Evolutionary conservation across 1,140 invertebrate species (phyloP).

Genomic region (Pararge aegeria): DNA sequence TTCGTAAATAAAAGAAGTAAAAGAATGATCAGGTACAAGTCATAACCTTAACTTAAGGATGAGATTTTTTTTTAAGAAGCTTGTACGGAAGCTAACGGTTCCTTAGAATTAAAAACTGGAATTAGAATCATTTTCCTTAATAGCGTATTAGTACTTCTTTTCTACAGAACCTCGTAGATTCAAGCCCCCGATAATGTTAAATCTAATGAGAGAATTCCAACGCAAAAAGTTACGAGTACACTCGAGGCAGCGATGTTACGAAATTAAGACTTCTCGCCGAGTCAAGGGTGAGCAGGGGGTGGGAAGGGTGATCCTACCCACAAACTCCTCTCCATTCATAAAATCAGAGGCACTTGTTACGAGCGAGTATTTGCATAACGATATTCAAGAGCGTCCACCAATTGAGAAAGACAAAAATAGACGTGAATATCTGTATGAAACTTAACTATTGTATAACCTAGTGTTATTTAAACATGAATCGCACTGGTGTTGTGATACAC

Average conservation of each 20-base stretch:
- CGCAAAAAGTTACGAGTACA: conserved; percentile 10
- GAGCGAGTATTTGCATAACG: conserved; percentile 48
- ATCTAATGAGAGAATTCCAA: neutral
- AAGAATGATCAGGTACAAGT: too few species aligned
- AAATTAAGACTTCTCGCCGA: conserved; percentile 16
- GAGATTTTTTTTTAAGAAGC: too few species aligned
- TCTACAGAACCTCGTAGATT: too few species aligned
- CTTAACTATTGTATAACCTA: too few species aligned
- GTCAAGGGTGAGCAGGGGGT: neutral
- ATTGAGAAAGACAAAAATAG: conserved; percentile 34
- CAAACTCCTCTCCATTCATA: conserved; percentile 37
- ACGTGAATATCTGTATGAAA: neutral
- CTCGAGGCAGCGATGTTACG: conserved; percentile 6
- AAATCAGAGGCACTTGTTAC: conserved; percentile 35
- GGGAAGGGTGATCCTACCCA: conserved; percentile 8
- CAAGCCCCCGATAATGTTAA: neutral
- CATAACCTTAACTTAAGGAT: too few species aligned
- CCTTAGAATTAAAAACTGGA: too few species aligned
- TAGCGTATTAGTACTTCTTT: too few species aligned
- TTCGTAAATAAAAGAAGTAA: too few species aligned
- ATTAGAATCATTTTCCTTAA: too few species aligned
- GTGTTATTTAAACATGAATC: too few species aligned
- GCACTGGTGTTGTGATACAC: too few species aligned
- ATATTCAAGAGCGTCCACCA: conserved; percentile 40
- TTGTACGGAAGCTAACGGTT: too few species aligned